Conservation (phyloP, 2,113 vertebrate genomes). For the Meriones unguiculatus region DNA sequence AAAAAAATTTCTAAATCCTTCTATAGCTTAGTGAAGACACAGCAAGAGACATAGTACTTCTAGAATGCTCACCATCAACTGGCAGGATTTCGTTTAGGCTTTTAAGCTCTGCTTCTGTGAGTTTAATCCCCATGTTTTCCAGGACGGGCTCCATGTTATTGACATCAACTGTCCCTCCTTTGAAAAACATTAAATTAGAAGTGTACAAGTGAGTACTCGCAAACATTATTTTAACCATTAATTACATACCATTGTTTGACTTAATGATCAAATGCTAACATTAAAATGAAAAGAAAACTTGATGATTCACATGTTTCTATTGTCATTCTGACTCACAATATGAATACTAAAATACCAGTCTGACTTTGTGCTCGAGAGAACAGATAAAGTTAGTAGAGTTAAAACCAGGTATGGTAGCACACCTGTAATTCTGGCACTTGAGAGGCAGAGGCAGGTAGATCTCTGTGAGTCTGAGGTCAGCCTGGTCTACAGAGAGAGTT, state of each 20-base stretch:
- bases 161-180: constrained; percentile 35
- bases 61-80: neutral
- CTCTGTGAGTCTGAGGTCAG: too few relatives aligned
- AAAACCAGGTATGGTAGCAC: neutral
- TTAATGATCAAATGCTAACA: neutral
- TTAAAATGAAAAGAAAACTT: neutral
- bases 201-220: neutral
- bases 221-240: neutral
- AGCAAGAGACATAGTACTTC: neutral
- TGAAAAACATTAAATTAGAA: constrained; percentile 2
- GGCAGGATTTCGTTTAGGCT: neutral
- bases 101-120: constrained; percentile 6
- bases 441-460: too few relatives aligned
- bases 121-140: constrained; percentile 12
- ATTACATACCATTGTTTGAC: neutral
- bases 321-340: neutral
- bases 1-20: neutral
- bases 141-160: neutral
- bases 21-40: neutral
- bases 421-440: too few relatives aligned
- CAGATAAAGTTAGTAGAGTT: neutral
- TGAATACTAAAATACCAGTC: constrained; percentile 1
- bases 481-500: too few relatives aligned
- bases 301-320: neutral
- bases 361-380: neutral